Evolutionary conservation across 2,888 invertebrate species (phyloP), one percentile per base, ranked within the genome.

Genomic region (Diabrotica balteata): DNA sequence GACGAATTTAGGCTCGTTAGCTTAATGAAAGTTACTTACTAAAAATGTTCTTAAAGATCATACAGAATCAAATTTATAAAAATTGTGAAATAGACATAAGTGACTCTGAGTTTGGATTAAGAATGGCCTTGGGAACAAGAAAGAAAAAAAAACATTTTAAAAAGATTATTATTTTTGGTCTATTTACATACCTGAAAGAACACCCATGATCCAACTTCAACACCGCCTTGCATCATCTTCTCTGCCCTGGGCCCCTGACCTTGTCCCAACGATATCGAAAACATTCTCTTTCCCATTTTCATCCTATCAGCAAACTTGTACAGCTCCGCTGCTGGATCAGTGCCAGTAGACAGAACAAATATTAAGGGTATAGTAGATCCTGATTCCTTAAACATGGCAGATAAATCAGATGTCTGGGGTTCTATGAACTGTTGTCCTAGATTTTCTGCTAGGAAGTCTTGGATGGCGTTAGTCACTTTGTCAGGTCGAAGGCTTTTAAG

Each of bases 181-280:
- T 32, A 32, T 32, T 42, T 57, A 7, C 22, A 8, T 78, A 90
- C 90, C 86, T 93, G 93, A 81, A 94, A 93, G 82, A 94, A 95
- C 0, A 95, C 91, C 96, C 96, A 96, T 77, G 90, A 91, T 0
- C 96, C 96, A 67, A 88, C 86, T 75, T 93, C 92, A 72, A 89
- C 87, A 5, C 94, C 93, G 58, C 87, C 84, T 68, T 85, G 86
- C 83, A 95, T 90, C 88, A 95, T 87, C 43, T 87, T 87, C 77
- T 93, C 92, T 0, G 96, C 96, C 57, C 92, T 86, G 0, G 94
- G 94, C 0, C 95, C 95, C 81, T 96, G 96, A 0, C 95, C 96
- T 81, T 96, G 95, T 0, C 96, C 96, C 9, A 96, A 85, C 0
- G 96, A 96, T 71, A 96, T 94, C 71, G 93, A 91, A 78, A 89